Evolutionary conservation across 2,797 vertebrate genomes (phyloP).

Genomic region (Bradypodion pumilum): DNA sequence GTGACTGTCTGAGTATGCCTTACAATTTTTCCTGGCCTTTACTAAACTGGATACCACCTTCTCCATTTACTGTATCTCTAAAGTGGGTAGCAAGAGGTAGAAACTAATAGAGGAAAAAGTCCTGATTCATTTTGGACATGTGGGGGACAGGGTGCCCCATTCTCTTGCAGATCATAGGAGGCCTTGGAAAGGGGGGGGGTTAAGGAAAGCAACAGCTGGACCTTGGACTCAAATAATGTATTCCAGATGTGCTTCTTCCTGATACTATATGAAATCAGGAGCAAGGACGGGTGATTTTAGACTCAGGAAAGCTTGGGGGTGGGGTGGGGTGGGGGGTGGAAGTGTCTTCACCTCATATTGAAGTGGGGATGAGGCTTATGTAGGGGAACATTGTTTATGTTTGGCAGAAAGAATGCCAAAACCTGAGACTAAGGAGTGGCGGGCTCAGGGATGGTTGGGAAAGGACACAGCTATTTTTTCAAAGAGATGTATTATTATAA

Average conservation of each 20-base stretch:
- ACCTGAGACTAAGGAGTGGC: constrained; percentile 14
- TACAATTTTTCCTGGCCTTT: constrained; percentile 18
- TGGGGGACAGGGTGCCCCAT: not conserved
- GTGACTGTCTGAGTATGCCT: not conserved
- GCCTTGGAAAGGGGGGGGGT: constrained; percentile 1
- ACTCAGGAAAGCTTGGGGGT: constrained; percentile 49
- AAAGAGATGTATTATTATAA: constrained; percentile 43
- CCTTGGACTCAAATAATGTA: not conserved
- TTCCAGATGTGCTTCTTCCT: not conserved
- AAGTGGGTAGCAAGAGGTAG: not conserved
- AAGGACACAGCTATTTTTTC: constrained; percentile 52
- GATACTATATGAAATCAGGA: constrained; percentile 24
- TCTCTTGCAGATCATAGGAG: not conserved
- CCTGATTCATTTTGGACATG: constrained; percentile 3
- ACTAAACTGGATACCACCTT: constrained; percentile 13
- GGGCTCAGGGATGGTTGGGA: constrained; percentile 26
- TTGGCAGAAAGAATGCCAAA: constrained; percentile 38
- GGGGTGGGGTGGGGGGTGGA: constrained; percentile 19
- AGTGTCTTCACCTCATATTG: not conserved
- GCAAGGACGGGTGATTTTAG: constrained; percentile 46
- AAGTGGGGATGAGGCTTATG: not conserved
- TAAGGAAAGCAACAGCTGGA: not conserved
- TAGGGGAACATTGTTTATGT: not conserved
- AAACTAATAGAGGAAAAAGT: not conserved
- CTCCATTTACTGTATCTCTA: not conserved